phyloP scores from a whole-genome alignment of 2,888 invertebrate species.

The Merodon equestris region DNA sequence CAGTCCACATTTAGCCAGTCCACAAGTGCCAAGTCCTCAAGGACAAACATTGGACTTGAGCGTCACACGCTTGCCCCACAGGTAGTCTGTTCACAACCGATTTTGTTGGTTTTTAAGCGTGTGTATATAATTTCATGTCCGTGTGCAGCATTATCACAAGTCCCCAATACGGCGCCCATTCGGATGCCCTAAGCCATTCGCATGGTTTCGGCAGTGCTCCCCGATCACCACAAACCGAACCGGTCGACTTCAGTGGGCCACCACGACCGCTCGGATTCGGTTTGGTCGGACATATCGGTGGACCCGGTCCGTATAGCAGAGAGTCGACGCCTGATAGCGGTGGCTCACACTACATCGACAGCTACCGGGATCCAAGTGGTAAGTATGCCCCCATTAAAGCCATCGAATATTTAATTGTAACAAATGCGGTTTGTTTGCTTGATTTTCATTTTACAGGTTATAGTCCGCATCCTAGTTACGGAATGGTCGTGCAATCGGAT shows the following conservation, averaged over 20 bases:
- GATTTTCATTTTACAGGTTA: constrained; percentile 82
- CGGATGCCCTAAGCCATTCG: constrained; percentile 79
- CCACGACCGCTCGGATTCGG: constrained; percentile 83
- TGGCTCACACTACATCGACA: constrained; percentile 92
- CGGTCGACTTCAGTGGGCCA: constrained; percentile 85
- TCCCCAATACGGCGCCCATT: constrained; percentile 81
- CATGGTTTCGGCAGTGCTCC: constrained; percentile 81
- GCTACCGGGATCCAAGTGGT: constrained; percentile 92
- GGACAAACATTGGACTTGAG: constrained; percentile 94
- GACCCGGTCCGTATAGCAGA: constrained; percentile 86
- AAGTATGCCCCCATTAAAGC: constrained; percentile 73
- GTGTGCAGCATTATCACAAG: constrained; percentile 79
- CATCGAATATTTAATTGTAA: constrained; percentile 1
- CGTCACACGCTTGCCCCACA: constrained; percentile 91
- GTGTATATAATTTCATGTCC: no score
- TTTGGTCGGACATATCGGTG: constrained; percentile 81
- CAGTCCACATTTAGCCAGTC: constrained; percentile 91
- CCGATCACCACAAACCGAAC: constrained; percentile 84
- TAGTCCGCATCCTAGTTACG: constrained; percentile 92
- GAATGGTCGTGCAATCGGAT: constrained; percentile 88
- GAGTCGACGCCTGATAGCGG: constrained; percentile 94
- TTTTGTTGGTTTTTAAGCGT: constrained; percentile 54
- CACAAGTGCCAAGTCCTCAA: constrained; percentile 94
- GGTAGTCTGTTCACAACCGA: constrained; percentile 80
- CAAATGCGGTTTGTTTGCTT: constrained; percentile 26